Evolutionary conservation across 2,797 vertebrate species (phyloP).

Genomic region (Gouania willdenowi): DNA sequence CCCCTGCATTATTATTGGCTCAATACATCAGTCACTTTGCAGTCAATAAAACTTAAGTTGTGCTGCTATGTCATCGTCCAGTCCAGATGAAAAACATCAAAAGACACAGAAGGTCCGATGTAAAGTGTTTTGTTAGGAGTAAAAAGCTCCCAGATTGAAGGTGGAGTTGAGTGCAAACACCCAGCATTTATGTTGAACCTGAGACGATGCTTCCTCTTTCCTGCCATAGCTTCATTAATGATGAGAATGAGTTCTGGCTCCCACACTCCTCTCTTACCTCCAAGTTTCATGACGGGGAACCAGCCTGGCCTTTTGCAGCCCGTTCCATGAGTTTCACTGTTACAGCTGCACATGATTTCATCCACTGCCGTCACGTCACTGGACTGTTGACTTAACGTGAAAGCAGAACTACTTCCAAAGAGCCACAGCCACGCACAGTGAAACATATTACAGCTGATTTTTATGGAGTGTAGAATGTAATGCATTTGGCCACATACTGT

Average conservation of each 20-base stretch:
- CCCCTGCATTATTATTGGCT: slow-evolving; percentile 33
- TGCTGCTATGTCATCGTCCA: slow-evolving; percentile 37
- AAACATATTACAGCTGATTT: too few species aligned
- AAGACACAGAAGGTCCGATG: slow-evolving; percentile 1
- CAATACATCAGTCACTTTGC: slow-evolving; percentile 44
- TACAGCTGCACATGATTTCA: slow-evolving; percentile 49
- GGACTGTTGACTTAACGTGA: too few species aligned
- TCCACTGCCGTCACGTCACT: too few species aligned
- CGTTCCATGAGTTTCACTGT: slow-evolving; percentile 41
- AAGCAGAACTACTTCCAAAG: too few species aligned
- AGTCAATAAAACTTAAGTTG: slow-evolving; percentile 32
- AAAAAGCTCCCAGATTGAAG: slow-evolving; percentile 2
- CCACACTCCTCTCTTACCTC: slow-evolving; percentile 2
- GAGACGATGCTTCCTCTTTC: slow-evolving; percentile 23
- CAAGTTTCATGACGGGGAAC: slow-evolving; percentile 31
- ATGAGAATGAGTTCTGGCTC: slow-evolving; percentile 18
- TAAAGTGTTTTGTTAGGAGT: neutral
- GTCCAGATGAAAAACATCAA: slow-evolving; percentile 44
- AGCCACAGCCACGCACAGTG: too few species aligned
- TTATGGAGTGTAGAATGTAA: too few species aligned
- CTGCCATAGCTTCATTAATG: slow-evolving; percentile 14
- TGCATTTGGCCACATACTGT: too few species aligned
- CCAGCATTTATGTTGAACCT: slow-evolving; percentile 22
- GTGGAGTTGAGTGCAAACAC: slow-evolving; percentile 14
- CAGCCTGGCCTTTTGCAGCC: slow-evolving; percentile 19